Conservation (phyloP, 35 echinoderm and acorn worm genomes). For the Strongylocentrotus purpuratus region DNA sequence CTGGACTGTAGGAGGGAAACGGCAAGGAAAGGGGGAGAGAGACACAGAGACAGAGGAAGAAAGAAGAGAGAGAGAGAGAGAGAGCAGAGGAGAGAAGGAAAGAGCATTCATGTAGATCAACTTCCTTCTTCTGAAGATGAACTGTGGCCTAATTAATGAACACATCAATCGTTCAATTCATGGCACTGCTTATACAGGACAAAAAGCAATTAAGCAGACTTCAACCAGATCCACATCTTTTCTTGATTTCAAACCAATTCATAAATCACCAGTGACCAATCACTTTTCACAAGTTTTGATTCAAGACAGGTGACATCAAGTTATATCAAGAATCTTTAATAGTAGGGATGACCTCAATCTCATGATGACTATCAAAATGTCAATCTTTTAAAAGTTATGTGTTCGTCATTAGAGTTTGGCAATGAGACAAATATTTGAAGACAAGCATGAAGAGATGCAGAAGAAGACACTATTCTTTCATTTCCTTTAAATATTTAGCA, state of each 20-base stretch:
- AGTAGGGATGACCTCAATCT: neutral
- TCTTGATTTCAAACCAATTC: neutral
- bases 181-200: neutral
- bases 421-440: neutral
- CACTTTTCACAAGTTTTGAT: neutral
- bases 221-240: neutral
- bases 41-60: neutral
- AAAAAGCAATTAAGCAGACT: neutral
- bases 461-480: slow-evolving; percentile 3
- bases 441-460: neutral
- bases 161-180: neutral
- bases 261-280: neutral
- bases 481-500: neutral
- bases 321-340: neutral
- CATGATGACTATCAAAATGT: neutral
- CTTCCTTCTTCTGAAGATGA: neutral
- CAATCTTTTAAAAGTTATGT: neutral
- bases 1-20: neutral
- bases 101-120: neutral
- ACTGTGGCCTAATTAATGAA: neutral
- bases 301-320: neutral
- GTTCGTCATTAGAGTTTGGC: neutral
- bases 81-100: neutral
- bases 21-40: neutral
- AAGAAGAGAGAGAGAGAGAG: neutral